Percentiles rank a stretch among this genome's conserved stretches.
phyloP scores from a whole-genome alignment of 2,113 vertebrate genomes.

The Leptodactylus fuscus region DNA sequence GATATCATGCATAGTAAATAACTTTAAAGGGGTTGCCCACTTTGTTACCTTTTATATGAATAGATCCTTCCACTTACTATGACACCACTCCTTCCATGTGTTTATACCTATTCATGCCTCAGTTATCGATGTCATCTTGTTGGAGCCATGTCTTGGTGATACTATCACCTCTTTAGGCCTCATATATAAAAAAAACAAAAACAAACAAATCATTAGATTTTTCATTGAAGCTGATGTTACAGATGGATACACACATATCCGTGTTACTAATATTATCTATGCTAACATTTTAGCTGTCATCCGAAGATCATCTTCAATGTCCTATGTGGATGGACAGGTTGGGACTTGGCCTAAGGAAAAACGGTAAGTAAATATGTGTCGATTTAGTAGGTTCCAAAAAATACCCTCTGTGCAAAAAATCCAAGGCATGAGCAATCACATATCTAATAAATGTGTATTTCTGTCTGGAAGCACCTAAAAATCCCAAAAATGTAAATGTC shows the following conservation, averaged over 20 bases:
- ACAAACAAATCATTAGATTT: too few relatives aligned
- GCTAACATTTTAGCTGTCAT: constrained; percentile 82
- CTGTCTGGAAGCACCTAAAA: background rate
- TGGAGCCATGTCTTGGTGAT: too few relatives aligned
- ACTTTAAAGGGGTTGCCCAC: too few relatives aligned
- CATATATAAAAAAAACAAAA: too few relatives aligned
- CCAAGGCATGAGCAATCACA: background rate
- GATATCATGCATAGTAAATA: too few relatives aligned
- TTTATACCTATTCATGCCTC: too few relatives aligned
- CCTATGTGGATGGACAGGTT: constrained; percentile 92
- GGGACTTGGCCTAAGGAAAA: constrained; percentile 98
- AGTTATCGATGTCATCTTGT: too few relatives aligned
- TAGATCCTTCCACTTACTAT: too few relatives aligned
- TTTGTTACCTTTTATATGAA: too few relatives aligned
- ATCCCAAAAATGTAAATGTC: background rate
- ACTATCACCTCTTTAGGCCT: too few relatives aligned
- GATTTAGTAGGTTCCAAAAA: background rate
- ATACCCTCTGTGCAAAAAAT: too few relatives aligned
- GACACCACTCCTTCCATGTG: too few relatives aligned
- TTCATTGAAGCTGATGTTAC: background rate
- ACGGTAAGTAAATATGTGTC: constrained; percentile 77
- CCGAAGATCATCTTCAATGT: constrained; percentile 95
- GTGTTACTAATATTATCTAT: background rate
- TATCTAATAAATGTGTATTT: background rate
- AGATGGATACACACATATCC: background rate